Evolutionary conservation across 1,140 invertebrate genomes (phyloP), one percentile per base, ranked within the genome.

Genomic region (Dufourea novaeangliae): DNA sequence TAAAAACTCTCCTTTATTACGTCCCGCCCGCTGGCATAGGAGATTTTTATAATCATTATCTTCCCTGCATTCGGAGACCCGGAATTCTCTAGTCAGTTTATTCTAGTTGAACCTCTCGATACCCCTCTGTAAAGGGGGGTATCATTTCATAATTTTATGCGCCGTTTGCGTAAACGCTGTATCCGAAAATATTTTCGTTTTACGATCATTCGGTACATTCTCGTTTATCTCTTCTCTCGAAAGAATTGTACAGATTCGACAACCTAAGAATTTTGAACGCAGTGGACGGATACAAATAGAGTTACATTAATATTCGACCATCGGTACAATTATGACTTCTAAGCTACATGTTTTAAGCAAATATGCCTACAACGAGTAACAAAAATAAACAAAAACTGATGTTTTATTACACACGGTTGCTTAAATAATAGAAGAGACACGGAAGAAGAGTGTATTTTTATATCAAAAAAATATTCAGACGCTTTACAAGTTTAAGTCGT

Each of bases 1-100:
- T 88, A 85, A 88, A 88, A 88, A 86, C 80, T 88, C 82, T 68
- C 67, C 78, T 88, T 88, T 88, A 87, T 87, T 87, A 68, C 82
- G 52, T 75, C 61, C 79, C 83, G 44, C 44, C 57, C 80, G 79
- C 54, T 76, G 59, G 69, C 77, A 80, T 83, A 80, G 71, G 39
- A 86, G 67, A 83, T 76, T 86, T 81, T 85, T 79, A 78, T 77
- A 74, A 74, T 83, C 80, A 78, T 85, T 78, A 83, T 85, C 69
- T 74, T 32, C 50, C 14, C 73, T 44, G 22, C 62, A 34, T 27
- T 63, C 59, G 11, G 54, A 76, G 54, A 68, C 46, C 39, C 52
- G 70, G 56, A n/a, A 74, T 82, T 79, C 68, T 79, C 63, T 82
- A 68, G 70, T 70, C 17, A 29, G 52, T 37, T n/a, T 67, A 27